Evolutionary conservation across 2,113 vertebrate genomes (phyloP), one percentile per base, ranked within the genome.

Genomic region (Oncorhynchus kisutch): DNA sequence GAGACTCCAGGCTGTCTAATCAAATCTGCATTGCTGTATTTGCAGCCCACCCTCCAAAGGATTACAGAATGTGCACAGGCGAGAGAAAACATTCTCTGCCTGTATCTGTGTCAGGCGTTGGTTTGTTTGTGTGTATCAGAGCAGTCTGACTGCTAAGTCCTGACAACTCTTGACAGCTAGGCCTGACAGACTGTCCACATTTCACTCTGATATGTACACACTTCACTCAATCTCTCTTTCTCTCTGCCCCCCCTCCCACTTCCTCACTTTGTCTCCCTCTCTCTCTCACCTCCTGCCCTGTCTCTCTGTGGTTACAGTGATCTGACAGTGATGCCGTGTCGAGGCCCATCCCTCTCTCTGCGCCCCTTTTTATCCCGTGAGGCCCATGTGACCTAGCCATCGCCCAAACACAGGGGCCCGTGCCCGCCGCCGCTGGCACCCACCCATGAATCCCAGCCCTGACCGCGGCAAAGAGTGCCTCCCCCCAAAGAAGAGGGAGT

Each of bases 401-500:
- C 86, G 87, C 83, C 88, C 75, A 82, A 81, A 77, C 85, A 82
- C 81, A 87, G 91, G 91, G 90, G 87, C 84, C 86, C 78, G 82
- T 54, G 65, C 54, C 54, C 74, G 79, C 82, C 75, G 80, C 91
- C 83, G 88, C 90, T 87, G 90, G 91, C 91, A 89, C 84, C 90
- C 88, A 91, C 91, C 90, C 92, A 94, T 94, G 94, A 94, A 93
- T 94, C 92, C 92, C 87, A 92, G 90, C 88, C 92, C 91, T 68
- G 92, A 93, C 73, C 93, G 91, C 70, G 85, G 91, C 89, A 92
- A 93, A 93, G 93, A 93, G 90, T 92, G 91, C 89, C 93, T 94
- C 86, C 94, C 94, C 86, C 94, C 94, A 1, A 94, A 94, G 86
- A 94, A 94, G 87, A 92, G 94, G 89, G 94, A 94, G 83, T 90